These are phyloP conservation scores for Percopsis transmontana DNA, from an alignment of 2,113 vertebrate genomes.

Conservation along the genomic window DNA sequence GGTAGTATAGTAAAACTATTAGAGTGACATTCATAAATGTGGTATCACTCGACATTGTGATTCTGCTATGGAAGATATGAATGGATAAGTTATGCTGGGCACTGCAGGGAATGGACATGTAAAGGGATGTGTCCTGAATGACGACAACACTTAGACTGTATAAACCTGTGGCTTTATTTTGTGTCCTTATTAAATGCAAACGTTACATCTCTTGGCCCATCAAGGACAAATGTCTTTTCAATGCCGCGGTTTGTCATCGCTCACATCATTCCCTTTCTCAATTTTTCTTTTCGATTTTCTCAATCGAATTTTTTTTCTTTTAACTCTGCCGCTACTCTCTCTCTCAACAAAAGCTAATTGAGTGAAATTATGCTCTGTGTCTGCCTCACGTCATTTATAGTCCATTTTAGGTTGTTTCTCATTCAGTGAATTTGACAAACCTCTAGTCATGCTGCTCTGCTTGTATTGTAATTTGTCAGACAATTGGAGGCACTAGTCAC, in stretches of 20 bases:
- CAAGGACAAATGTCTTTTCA: conserved; percentile 13
- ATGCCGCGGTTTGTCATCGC: conserved; percentile 38
- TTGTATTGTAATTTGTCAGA: conserved; percentile 47
- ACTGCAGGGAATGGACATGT: too few species aligned
- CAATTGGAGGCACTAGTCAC: conserved; percentile 41
- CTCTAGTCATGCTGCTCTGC: conserved; percentile 34
- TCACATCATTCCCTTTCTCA: conserved; percentile 29
- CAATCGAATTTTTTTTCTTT: conserved; percentile 8
- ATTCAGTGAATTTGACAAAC: conserved; percentile 47
- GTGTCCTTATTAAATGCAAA: conserved; percentile 19
- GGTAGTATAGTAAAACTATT: not conserved
- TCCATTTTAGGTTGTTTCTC: conserved; percentile 59
- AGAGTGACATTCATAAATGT: too few species aligned
- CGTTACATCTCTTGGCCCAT: conserved; percentile 33
- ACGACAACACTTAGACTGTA: too few species aligned
- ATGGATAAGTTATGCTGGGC: too few species aligned
- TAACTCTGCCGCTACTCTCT: conserved; percentile 28
- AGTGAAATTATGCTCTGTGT: conserved; percentile 70
- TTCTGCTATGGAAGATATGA: too few species aligned
- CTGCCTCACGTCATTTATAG: conserved; percentile 51
- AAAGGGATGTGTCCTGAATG: too few species aligned
- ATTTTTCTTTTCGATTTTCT: conserved; percentile 50
- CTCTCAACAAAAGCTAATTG: conserved; percentile 62
- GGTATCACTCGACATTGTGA: too few species aligned
- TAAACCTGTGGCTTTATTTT: too few species aligned